Conservation (phyloP, 2,113 vertebrate genomes). For the Pseudorhombus dupliciocellatus region DNA sequence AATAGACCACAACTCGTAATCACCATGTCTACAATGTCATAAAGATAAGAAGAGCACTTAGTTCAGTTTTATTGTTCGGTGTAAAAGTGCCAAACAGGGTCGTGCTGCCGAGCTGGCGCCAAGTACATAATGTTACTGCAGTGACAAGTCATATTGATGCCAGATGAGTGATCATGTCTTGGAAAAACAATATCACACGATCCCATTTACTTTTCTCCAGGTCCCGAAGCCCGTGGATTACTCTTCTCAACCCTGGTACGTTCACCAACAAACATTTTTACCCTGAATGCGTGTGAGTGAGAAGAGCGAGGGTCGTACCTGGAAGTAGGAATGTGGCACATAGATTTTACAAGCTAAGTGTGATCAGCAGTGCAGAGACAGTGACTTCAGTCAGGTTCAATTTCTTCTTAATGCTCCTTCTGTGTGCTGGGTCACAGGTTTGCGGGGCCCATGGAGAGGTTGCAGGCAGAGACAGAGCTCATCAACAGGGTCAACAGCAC, state of each 20-base stretch:
- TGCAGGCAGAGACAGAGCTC: conserved; percentile 93
- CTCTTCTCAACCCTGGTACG: conserved; percentile 92
- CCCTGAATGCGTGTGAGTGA: neutral
- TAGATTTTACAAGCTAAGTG: no score
- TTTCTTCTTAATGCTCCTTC: neutral
- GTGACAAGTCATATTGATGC: neutral
- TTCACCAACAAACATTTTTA: conserved; percentile 39
- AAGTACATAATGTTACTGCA: conserved; percentile 5
- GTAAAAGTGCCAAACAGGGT: conserved; percentile 9
- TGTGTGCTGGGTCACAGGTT: conserved; percentile 82
- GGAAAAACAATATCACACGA: conserved; percentile 11
- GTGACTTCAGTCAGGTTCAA: neutral
- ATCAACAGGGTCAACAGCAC: conserved; percentile 94
- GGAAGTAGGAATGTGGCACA: no score
- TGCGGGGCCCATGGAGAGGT: conserved; percentile 92
- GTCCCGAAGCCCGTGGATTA: conserved; percentile 96
- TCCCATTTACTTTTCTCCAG: conserved; percentile 72
- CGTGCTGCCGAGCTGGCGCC: neutral
- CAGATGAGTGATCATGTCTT: neutral
- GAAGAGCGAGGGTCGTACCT: neutral
- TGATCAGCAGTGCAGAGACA: neutral
- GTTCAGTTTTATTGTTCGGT: conserved; percentile 45
- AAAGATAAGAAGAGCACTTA: conserved; percentile 64
- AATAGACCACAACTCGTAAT: conserved; percentile 50
- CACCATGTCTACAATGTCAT: conserved; percentile 22